These are phyloP conservation scores for Melolontha melolontha DNA, from an alignment of 2,888 invertebrate genomes.

Conservation along the genomic window DNA sequence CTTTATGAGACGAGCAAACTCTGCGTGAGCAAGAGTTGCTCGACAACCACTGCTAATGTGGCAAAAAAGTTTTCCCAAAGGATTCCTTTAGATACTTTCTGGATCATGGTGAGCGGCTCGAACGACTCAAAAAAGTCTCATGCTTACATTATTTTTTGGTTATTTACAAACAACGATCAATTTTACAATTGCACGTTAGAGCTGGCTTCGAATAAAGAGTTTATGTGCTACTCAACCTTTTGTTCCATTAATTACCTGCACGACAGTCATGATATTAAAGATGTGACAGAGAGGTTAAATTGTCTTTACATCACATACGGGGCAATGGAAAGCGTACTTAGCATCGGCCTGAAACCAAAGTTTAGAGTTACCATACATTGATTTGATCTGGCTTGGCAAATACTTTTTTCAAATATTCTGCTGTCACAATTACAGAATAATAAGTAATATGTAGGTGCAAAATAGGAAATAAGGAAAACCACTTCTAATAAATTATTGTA, in stretches of 20 bases:
- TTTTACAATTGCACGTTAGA: conserved; percentile 59
- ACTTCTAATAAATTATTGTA: conserved; percentile 23
- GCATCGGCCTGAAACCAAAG: conserved; percentile 57
- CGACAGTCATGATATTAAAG: conserved; percentile 52
- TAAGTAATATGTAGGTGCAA: conserved; percentile 26
- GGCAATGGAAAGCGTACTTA: conserved; percentile 56
- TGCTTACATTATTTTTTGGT: conserved; percentile 58
- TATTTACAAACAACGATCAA: conserved; percentile 58
- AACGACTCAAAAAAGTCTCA: conserved; percentile 49
- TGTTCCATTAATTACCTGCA: conserved; percentile 56
- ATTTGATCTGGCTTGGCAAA: conserved; percentile 20
- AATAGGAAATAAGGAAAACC: conserved; percentile 31
- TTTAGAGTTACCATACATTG: conserved; percentile 59
- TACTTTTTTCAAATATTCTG: neutral
- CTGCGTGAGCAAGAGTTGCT: conserved; percentile 52
- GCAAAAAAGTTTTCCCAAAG: conserved; percentile 55
- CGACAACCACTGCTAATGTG: conserved; percentile 55
- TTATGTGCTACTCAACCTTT: conserved; percentile 56
- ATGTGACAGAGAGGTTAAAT: conserved; percentile 55
- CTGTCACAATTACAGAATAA: conserved; percentile 1
- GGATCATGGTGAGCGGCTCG: conserved; percentile 62
- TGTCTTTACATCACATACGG: conserved; percentile 58
- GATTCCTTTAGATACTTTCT: conserved; percentile 59
- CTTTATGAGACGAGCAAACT: conserved; percentile 57
- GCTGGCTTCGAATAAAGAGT: conserved; percentile 57